Evolutionary conservation across 2,113 vertebrate genomes (phyloP).

Genomic region (Hemichromis elongatus): DNA sequence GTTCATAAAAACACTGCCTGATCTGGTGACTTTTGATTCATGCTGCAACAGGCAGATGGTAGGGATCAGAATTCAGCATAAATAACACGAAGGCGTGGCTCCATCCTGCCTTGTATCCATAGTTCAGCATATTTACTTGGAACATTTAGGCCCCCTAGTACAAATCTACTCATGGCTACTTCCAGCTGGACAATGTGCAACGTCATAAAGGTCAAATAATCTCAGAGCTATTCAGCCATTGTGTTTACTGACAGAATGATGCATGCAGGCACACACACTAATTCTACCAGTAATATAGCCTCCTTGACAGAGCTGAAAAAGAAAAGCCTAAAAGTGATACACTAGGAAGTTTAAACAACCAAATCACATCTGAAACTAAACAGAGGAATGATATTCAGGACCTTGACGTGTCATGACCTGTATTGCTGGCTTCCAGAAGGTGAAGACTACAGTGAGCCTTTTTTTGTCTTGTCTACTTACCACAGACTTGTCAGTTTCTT

Average conservation of each 20-base stretch:
- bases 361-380: not conserved
- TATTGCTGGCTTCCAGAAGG: not conserved
- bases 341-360: not conserved
- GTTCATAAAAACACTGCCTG: not conserved
- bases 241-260: not conserved
- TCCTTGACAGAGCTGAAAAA: not conserved
- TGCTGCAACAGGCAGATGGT: not conserved
- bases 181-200: not conserved
- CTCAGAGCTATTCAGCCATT: not conserved
- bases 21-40: not conserved
- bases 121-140: not conserved
- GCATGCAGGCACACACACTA: not conserved
- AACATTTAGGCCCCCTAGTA: not conserved
- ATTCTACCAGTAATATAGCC: not conserved
- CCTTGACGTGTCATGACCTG: not conserved
- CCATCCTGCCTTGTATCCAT: not conserved
- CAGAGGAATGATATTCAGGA: not conserved
- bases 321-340: not conserved
- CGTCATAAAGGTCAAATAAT: not conserved
- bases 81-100: not conserved
- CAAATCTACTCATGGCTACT: not conserved
- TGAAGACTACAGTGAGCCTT: not conserved
- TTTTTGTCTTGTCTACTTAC: not conserved
- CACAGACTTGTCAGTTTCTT: not conserved
- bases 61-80: not conserved